phyloP scores from a whole-genome alignment of 2,888 invertebrate genomes.

The Apocheima hispidaria region DNA sequence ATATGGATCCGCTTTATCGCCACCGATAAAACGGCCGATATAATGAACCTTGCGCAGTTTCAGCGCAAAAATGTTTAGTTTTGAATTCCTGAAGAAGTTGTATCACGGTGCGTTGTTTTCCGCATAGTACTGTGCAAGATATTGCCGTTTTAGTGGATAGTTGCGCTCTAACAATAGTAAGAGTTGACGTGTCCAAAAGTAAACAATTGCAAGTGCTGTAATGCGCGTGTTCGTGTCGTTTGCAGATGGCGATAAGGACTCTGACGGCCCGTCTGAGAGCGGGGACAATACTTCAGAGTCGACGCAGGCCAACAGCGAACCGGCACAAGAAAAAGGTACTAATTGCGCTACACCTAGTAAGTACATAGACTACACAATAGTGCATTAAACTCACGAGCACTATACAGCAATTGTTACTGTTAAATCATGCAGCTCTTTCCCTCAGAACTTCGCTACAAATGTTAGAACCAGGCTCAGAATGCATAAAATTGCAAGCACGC shows the following conservation, averaged over 20 bases:
- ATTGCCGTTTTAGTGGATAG: constrained; percentile 13
- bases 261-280: constrained; percentile 83
- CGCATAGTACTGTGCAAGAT: constrained; percentile 33
- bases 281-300: constrained; percentile 84
- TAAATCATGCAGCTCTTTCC: neutral
- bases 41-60: constrained; percentile 64
- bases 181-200: constrained; percentile 46
- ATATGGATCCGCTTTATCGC: constrained; percentile 72
- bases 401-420: neutral
- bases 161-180: constrained; percentile 28
- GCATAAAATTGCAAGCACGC: constrained; percentile 12
- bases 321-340: constrained; percentile 82
- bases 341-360: neutral
- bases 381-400: neutral
- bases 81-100: constrained; percentile 81
- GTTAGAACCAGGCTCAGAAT: constrained; percentile 1
- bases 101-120: constrained; percentile 74
- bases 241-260: constrained; percentile 84
- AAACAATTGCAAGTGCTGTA: constrained; percentile 54
- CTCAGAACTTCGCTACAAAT: neutral
- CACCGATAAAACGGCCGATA: constrained; percentile 68
- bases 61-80: constrained; percentile 77
- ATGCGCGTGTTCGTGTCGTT: constrained; percentile 50
- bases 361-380: neutral
- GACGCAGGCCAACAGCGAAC: constrained; percentile 77